phyloP scores from a whole-genome alignment of 2,113 vertebrate species.

The Lophius piscatorius region DNA sequence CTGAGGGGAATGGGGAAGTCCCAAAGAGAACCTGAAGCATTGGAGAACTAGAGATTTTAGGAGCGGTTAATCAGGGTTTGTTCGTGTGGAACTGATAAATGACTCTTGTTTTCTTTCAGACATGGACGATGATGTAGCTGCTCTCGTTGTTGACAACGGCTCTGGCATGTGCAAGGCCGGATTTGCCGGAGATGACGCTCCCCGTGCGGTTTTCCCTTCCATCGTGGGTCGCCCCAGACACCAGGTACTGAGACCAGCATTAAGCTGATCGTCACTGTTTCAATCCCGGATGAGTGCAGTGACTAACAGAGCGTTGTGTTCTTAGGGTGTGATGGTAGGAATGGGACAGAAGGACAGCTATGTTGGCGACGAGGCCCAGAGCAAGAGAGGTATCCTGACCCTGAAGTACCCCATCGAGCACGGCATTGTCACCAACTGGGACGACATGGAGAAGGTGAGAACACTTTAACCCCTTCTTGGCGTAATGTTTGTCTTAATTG shows the following conservation, averaged over 20 bases:
- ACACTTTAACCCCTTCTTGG: too few species aligned
- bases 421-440: conserved; percentile 97
- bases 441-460: conserved; percentile 93
- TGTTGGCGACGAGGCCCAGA: conserved; percentile 96
- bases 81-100: too few species aligned
- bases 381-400: conserved; percentile 87
- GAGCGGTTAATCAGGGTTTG: too few species aligned
- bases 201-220: conserved; percentile 47
- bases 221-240: conserved; percentile 60
- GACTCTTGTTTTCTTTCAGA: conserved; percentile 15
- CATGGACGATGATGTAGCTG: conserved; percentile 36
- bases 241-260: conserved; percentile 30
- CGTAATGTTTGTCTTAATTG: too few species aligned
- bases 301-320: not conserved
- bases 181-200: conserved; percentile 58
- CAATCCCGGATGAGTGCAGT: fast-evolving
- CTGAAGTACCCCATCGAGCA: conserved; percentile 94
- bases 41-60: too few species aligned
- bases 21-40: too few species aligned
- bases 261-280: fast-evolving
- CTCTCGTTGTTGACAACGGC: conserved; percentile 66
- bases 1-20: too few species aligned
- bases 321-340: conserved; percentile 95
- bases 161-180: conserved; percentile 66
- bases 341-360: conserved; percentile 98